A percentile compares a stretch with the other conserved stretches of the same genome.
Conservation (phyloP, 2,113 vertebrate species). For the Dascyllus trimaculatus region DNA sequence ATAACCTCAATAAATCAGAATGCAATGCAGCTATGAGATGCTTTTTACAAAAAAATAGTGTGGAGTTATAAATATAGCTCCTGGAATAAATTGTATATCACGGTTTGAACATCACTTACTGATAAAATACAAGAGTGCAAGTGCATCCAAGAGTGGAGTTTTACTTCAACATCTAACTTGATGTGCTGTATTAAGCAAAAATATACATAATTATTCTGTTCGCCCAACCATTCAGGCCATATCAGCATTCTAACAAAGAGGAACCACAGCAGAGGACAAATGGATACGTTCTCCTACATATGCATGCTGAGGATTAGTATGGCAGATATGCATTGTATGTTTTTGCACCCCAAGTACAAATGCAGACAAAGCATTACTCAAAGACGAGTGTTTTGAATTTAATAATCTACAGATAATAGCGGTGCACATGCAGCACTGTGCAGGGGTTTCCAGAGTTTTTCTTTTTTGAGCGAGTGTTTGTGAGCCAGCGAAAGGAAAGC, state of each 20-base stretch:
- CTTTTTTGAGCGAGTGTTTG: not conserved
- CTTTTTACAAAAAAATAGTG: not conserved
- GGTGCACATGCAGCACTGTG: conserved; percentile 16
- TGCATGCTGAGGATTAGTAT: conserved; percentile 61
- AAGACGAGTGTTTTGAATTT: conserved; percentile 59
- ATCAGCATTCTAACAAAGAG: conserved; percentile 68
- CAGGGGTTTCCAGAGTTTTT: conserved; percentile 21
- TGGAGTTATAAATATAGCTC: too few species aligned
- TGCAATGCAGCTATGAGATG: not conserved
- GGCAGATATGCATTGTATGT: conserved; percentile 61
- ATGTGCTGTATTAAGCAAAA: conserved; percentile 72
- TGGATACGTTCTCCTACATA: conserved; percentile 48
- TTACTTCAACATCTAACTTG: conserved; percentile 21
- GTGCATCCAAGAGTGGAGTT: not conserved
- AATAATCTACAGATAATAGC: conserved; percentile 70
- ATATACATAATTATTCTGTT: conserved; percentile 68
- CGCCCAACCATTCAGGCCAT: conserved; percentile 58
- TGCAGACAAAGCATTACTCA: conserved; percentile 76
- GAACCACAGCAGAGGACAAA: conserved; percentile 59
- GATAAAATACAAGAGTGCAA: conserved; percentile 3
- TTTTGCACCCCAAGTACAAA: conserved; percentile 42
- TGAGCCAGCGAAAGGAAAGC: conserved; percentile 16
- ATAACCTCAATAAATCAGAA: not conserved
- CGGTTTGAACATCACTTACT: not conserved
- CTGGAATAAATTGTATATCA: not conserved